Evolutionary conservation across 2,797 vertebrate genomes (phyloP), one percentile per base, ranked within the genome.

Genomic region (Lepidocolaptes lacrymiger): DNA sequence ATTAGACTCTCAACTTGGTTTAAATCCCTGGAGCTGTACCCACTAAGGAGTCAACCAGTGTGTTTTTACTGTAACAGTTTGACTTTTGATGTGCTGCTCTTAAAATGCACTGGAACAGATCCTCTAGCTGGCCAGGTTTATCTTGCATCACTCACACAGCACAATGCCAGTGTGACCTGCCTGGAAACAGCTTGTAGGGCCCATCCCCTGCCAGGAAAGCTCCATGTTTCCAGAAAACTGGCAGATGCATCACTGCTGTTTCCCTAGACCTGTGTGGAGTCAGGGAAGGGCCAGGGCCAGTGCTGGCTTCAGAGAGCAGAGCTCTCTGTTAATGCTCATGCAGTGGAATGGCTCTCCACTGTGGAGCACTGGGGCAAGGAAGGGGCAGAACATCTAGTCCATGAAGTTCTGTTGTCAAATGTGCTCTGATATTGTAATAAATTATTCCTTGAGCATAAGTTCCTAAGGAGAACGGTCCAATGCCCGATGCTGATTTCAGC

Each of bases 141-240:
- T 49, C 44, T 79, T 79, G 64, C 71, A 34, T 59, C 71, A 44
- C 55, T 88, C 5, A 1, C 14, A 5, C 7, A 39, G 43, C 9
- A 32, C 62, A 37, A 12, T 1, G 27, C 0, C 9, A 46, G 30
- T 55, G 46, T 7, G 39, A 79, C 36, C 67, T n/a, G 80, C 30
- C 48, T 0, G 0, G 66, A 72, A 69, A 56, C 2, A 16, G 36
- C 54, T 71, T 4, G 8, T 0, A 59, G 66, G 68, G 24, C 44
- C 59, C 2, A 1, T 39, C 7, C 36, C 24, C 63, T 86, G 51
- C 66, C 85, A 88, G 87, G 36, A 76, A 75, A 85, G 27, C 48
- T 88, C 58, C 55, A 14, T 1, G 2, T 17, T 91, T 68, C 51
- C 85, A 71, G 44, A 86, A 83, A 54, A 14, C 43, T 66, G 69